Percentiles rank a stretch among this genome's conserved stretches.
phyloP scores from a whole-genome alignment of 2,888 invertebrate genomes.

The Trissolcus brochymenae region DNA sequence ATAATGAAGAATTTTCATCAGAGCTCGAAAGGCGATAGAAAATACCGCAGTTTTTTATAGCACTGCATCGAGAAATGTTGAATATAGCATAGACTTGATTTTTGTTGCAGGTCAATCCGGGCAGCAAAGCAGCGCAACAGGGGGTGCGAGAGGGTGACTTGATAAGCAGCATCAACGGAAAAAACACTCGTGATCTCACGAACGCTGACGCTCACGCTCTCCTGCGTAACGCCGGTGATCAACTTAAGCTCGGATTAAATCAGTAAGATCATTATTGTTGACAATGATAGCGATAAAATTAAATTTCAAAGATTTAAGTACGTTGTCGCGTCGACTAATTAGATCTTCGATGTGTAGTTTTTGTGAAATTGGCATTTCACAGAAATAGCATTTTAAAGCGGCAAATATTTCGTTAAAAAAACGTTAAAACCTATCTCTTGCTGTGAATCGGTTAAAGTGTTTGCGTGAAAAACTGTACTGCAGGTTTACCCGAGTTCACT shows the following conservation, averaged over 20 bases:
- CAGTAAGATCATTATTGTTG: conserved; percentile 80
- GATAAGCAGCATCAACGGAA: conserved; percentile 87
- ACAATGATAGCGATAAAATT: conserved; percentile 23
- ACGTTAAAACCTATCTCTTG: not conserved
- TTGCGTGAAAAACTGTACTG: conserved; percentile 12
- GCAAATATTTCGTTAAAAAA: not conserved
- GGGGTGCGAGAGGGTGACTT: conserved; percentile 89
- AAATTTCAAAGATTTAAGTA: conserved; percentile 29
- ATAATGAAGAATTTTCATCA: not conserved
- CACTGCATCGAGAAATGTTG: conserved; percentile 15
- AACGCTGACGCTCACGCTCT: conserved; percentile 86
- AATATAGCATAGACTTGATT: conserved; percentile 35
- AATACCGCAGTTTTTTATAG: not conserved
- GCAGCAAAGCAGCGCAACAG: conserved; percentile 88
- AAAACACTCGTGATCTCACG: conserved; percentile 81
- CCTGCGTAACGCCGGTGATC: conserved; percentile 83
- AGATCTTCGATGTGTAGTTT: not conserved
- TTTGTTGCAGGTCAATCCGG: conserved; percentile 87
- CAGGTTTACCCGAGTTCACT: conserved; percentile 25
- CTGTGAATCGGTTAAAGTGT: conserved; percentile 10
- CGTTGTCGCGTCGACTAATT: conserved; percentile 25
- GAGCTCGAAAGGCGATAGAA: not conserved
- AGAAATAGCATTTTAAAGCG: too few species aligned
- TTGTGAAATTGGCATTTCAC: too few species aligned
- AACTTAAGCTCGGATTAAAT: conserved; percentile 83